phyloP scores from a whole-genome alignment of 1,140 invertebrate species.

The Triops longicaudatus region DNA sequence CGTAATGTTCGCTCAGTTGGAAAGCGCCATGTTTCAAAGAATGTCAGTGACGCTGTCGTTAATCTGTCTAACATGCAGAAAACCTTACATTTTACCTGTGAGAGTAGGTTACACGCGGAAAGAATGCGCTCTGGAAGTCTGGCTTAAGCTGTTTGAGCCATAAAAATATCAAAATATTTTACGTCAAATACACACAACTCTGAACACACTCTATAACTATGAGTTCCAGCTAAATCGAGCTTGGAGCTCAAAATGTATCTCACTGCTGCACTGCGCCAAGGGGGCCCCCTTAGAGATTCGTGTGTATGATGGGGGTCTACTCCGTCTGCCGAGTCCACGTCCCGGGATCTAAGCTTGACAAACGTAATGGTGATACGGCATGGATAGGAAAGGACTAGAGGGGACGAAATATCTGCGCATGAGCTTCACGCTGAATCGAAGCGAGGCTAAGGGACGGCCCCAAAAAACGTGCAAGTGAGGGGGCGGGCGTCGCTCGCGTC shows the following conservation, averaged over 20 bases:
- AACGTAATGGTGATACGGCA: slow-evolving; percentile 4
- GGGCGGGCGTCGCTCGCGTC: slow-evolving; percentile 2
- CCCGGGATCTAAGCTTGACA: neutral
- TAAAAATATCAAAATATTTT: neutral
- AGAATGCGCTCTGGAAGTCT: no score
- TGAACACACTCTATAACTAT: neutral
- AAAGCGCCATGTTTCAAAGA: no score
- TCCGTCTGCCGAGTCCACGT: neutral
- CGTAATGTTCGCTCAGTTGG: no score
- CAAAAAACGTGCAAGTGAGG: neutral
- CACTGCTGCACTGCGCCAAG: slow-evolving; percentile 13
- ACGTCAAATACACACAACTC: neutral
- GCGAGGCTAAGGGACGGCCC: neutral
- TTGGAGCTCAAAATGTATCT: neutral
- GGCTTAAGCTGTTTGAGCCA: neutral
- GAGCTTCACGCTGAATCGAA: slow-evolving; percentile 7
- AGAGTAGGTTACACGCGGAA: no score
- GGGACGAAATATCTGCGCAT: slow-evolving; percentile 2
- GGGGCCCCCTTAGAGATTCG: slow-evolving; percentile 5
- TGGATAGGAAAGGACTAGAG: neutral
- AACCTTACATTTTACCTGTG: no score
- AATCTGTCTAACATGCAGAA: no score
- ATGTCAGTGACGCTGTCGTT: no score
- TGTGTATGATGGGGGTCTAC: neutral
- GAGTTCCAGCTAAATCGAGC: neutral